These are phyloP conservation scores for Trogon melanurus DNA, from an alignment of 2,113 vertebrate genomes.

Conservation along the genomic window DNA sequence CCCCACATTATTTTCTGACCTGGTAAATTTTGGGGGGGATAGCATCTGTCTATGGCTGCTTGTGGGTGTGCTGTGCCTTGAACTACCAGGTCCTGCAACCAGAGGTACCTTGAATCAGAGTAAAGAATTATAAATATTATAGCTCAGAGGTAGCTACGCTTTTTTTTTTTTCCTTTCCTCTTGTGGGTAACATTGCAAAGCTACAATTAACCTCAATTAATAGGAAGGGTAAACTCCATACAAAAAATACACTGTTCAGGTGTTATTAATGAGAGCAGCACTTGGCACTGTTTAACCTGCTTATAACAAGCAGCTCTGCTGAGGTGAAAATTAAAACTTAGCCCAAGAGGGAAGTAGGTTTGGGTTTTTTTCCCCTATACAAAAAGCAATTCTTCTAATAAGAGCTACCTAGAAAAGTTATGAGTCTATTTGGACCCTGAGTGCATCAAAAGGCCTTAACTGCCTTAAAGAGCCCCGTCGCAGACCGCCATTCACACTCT, in stretches of 20 bases:
- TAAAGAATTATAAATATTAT: neutral
- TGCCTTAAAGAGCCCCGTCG: neutral
- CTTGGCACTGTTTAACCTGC: neutral
- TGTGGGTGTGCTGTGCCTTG: neutral
- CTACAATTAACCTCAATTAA: constrained; percentile 51
- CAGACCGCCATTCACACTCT: neutral
- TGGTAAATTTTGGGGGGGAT: neutral
- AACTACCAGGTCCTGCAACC: neutral
- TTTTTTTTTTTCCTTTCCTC: neutral
- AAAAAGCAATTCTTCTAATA: neutral
- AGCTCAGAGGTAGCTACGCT: neutral
- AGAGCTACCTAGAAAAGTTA: neutral
- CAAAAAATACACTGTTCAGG: constrained; percentile 2
- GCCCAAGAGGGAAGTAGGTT: neutral
- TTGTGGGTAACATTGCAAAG: constrained; percentile 1
- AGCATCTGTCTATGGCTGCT: neutral
- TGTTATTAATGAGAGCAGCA: constrained; percentile 24
- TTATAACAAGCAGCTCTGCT: neutral
- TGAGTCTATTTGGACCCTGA: neutral
- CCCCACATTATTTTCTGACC: neutral
- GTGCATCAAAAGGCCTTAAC: neutral
- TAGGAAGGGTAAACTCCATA: constrained; percentile 9
- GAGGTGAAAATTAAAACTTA: constrained; percentile 35
- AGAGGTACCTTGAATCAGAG: neutral
- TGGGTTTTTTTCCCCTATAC: fast-evolving